These are phyloP conservation scores for Eupeodes luniger DNA, from an alignment of 2,888 invertebrate species.

Conservation along the genomic window DNA sequence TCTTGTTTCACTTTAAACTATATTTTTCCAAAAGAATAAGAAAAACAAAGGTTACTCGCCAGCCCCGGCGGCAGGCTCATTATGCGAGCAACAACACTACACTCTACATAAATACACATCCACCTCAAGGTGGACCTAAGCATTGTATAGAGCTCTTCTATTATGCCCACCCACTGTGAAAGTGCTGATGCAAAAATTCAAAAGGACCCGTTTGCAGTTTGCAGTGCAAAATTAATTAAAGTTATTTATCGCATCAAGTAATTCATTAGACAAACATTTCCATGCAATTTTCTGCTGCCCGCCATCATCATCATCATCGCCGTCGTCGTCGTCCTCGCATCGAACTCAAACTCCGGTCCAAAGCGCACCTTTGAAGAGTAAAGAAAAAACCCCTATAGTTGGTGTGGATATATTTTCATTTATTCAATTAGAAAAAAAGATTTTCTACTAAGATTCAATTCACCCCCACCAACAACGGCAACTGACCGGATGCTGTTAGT, in stretches of 20 bases:
- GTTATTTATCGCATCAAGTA: constrained; percentile 72
- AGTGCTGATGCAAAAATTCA: constrained; percentile 57
- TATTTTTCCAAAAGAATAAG: constrained; percentile 18
- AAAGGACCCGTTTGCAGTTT: constrained; percentile 43
- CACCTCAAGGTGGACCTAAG: neutral
- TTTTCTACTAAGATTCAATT: constrained; percentile 31
- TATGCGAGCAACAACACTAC: neutral
- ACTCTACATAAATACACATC: neutral
- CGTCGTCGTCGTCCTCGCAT: no score
- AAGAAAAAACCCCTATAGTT: neutral
- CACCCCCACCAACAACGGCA: neutral
- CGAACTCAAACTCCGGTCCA: no score
- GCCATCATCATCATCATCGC: neutral
- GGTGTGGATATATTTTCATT: constrained; percentile 5
- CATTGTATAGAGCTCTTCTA: neutral
- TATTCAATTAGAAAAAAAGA: constrained; percentile 64
- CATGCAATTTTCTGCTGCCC: constrained; percentile 17
- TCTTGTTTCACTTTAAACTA: constrained; percentile 35
- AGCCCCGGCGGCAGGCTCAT: neutral
- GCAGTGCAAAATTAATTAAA: constrained; percentile 62
- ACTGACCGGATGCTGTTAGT: constrained; percentile 28
- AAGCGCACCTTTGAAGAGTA: neutral
- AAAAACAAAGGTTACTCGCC: neutral
- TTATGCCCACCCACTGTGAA: neutral
- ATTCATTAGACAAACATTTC: constrained; percentile 68